phyloP scores from a whole-genome alignment of 2,797 vertebrate genomes.

The Graptemys geographica region DNA sequence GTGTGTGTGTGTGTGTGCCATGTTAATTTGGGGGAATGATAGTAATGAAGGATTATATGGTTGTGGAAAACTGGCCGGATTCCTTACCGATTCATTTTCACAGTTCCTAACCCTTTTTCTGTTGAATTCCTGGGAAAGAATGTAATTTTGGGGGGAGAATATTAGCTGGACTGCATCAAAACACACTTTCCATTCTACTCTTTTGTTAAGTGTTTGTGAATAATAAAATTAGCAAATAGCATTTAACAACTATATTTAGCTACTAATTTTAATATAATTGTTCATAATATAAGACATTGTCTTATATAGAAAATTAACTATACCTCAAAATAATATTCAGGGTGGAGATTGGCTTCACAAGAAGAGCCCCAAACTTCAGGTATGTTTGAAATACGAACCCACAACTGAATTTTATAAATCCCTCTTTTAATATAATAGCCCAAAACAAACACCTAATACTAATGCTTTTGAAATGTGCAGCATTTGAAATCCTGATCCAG shows the following conservation, averaged over 20 bases:
- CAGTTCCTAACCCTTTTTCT: not conserved
- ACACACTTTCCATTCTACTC: not conserved
- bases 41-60: not conserved
- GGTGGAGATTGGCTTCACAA: not conserved
- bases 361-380: not conserved
- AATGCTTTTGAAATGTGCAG: not conserved
- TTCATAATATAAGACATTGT: rapidly evolving
- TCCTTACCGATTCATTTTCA: not conserved
- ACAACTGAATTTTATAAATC: not conserved
- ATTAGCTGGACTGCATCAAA: not conserved
- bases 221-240: not conserved
- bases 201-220: not conserved
- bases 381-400: not conserved
- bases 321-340: not conserved
- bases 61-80: not conserved
- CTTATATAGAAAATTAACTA: not conserved
- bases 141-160: not conserved
- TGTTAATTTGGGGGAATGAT: not conserved
- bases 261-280: not conserved
- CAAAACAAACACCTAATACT: not conserved
- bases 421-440: not conserved
- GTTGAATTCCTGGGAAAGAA: not conserved
- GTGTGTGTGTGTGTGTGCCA: not conserved
- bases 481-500: not conserved
- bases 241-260: rapidly evolving